These are phyloP conservation scores for Abrostola tripartita DNA, from an alignment of 2,888 invertebrate species.

Conservation along the genomic window DNA sequence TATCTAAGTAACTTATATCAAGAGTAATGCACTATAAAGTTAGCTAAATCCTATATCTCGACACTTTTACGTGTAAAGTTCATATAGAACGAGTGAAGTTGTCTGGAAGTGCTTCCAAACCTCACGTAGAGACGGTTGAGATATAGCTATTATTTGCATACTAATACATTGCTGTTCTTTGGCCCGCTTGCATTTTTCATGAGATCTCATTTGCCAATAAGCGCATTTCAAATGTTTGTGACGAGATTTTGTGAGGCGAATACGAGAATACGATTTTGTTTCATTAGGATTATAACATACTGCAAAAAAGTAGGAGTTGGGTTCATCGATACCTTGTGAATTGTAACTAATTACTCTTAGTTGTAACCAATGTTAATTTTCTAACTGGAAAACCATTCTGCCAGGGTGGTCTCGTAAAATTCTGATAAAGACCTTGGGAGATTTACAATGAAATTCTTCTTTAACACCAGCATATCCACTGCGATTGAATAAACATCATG, in stretches of 20 bases:
- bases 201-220: conserved; percentile 1
- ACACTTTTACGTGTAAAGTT: conserved; percentile 69
- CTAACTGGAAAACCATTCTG: no score
- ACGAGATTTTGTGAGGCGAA: neutral
- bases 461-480: no score
- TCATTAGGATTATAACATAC: neutral
- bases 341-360: no score
- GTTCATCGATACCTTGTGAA: no score
- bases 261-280: neutral
- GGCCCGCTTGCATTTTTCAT: conserved; percentile 9
- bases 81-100: conserved; percentile 62
- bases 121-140: conserved; percentile 51
- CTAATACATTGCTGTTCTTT: conserved; percentile 31
- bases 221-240: conserved; percentile 5
- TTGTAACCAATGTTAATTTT: no score
- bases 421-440: neutral
- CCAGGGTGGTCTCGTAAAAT: no score
- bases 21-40: conserved; percentile 8
- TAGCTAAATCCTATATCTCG: conserved; percentile 55
- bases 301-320: no score
- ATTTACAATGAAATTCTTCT: no score
- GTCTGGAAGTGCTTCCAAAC: conserved; percentile 37
- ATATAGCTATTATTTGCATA: conserved; percentile 59
- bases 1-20: neutral
- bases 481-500: no score